Percentiles rank a stretch among this genome's conserved stretches.
Evolutionary conservation across 1,140 invertebrate species (phyloP).

Genomic region (Mesaphorura yosii): DNA sequence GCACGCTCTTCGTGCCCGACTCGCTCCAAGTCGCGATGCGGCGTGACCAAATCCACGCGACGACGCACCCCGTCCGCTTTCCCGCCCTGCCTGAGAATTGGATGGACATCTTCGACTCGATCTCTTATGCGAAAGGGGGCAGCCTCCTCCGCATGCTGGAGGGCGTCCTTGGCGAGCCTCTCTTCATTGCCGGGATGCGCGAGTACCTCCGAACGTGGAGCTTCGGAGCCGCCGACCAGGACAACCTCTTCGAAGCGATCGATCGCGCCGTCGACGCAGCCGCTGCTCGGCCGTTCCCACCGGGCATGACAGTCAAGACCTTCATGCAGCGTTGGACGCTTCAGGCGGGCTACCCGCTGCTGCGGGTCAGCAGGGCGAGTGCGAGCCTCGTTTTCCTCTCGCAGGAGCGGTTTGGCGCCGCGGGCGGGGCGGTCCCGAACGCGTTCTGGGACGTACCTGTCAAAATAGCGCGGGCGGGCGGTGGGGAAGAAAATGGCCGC

Average conservation of each 20-base stretch:
- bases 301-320: constrained; percentile 53
- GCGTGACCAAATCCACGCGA: background rate
- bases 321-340: constrained; percentile 87
- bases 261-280: constrained; percentile 37
- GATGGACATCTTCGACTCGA: constrained; percentile 19
- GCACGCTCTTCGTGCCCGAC: background rate
- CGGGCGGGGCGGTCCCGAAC: too few relatives aligned
- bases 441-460: background rate
- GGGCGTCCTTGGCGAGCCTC: constrained; percentile 5
- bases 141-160: constrained; percentile 19
- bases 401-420: constrained; percentile 4
- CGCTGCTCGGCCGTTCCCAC: constrained; percentile 40
- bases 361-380: background rate
- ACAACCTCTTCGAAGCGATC: constrained; percentile 58
- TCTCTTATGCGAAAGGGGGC: constrained; percentile 26
- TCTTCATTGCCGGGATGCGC: constrained; percentile 8
- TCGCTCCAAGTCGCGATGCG: constrained; percentile 1
- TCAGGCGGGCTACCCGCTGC: constrained; percentile 39
- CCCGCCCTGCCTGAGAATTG: background rate
- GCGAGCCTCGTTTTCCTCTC: background rate
- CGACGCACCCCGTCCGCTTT: constrained; percentile 6
- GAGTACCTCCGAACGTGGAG: constrained; percentile 13
- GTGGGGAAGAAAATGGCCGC: background rate
- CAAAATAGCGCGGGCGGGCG: background rate
- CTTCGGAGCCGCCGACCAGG: constrained; percentile 35